phyloP scores from a whole-genome alignment of 2,113 vertebrate species.

The Equus quagga region DNA sequence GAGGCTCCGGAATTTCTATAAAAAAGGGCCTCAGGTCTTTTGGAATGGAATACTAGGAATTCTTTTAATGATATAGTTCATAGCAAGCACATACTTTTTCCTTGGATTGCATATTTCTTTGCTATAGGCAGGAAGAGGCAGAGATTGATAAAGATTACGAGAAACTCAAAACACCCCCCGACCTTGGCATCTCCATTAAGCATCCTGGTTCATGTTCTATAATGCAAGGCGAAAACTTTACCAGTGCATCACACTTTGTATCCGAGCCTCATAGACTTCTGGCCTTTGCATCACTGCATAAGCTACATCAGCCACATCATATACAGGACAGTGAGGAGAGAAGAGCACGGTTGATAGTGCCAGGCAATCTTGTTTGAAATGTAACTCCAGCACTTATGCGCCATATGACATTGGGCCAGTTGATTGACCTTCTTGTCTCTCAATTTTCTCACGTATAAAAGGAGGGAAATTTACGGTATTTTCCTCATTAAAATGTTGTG shows the following conservation, averaged over 20 bases:
- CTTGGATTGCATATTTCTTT: constrained; percentile 25
- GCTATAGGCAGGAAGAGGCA: background rate
- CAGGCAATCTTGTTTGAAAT: background rate
- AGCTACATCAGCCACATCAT: background rate
- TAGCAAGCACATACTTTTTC: constrained; percentile 25
- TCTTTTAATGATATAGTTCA: constrained; percentile 47
- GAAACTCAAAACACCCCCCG: background rate
- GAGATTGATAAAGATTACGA: background rate
- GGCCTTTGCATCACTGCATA: background rate
- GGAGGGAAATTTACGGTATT: background rate
- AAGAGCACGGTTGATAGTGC: background rate
- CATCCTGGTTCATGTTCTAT: background rate
- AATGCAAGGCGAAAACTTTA: background rate
- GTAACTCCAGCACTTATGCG: background rate
- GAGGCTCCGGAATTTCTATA: constrained; percentile 64
- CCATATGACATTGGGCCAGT: background rate
- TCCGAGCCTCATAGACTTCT: background rate
- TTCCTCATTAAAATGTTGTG: background rate
- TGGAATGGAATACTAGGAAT: constrained; percentile 34
- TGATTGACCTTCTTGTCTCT: background rate
- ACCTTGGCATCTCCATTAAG: background rate
- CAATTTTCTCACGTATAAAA: constrained; percentile 19
- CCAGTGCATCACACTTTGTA: background rate
- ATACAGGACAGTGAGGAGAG: background rate
- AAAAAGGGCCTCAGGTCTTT: constrained; percentile 52